Conservation (phyloP, 2,797 vertebrate genomes). For the Enteromius trimaculatus region DNA sequence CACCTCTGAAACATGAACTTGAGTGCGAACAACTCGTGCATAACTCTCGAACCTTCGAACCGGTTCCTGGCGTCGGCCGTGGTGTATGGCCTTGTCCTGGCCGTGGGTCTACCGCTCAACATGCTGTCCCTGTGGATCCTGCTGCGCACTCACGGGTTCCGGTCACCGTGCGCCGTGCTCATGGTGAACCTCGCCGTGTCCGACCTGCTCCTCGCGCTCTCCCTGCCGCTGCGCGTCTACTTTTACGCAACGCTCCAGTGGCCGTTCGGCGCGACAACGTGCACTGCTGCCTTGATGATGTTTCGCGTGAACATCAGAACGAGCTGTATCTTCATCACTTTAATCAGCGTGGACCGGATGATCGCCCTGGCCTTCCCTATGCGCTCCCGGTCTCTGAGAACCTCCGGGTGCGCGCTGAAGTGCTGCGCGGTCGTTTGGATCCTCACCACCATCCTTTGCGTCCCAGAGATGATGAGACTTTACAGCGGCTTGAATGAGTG, state of each 20-base stretch:
- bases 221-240: conserved; percentile 66
- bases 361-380: conserved; percentile 75
- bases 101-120: conserved; percentile 54
- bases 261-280: conserved; percentile 35
- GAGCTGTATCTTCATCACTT: conserved; percentile 74
- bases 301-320: conserved; percentile 72
- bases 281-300: conserved; percentile 60
- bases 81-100: conserved; percentile 42
- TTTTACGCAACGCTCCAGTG: conserved; percentile 61
- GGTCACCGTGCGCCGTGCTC: conserved; percentile 56
- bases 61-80: not conserved
- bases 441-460: conserved; percentile 49
- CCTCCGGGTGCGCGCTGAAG: conserved; percentile 54
- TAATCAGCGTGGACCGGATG: conserved; percentile 73
- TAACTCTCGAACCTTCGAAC: not conserved
- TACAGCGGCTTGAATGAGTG: rapidly evolving
- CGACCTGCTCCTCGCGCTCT: conserved; percentile 63
- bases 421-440: conserved; percentile 62
- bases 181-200: conserved; percentile 67
- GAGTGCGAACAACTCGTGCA: not conserved
- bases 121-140: conserved; percentile 49
- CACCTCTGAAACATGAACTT: not conserved
- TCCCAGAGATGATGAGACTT: not conserved
- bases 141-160: conserved; percentile 46
- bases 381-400: conserved; percentile 65